These are phyloP conservation scores for Chrysocyon brachyurus DNA, from an alignment of 2,797 vertebrate genomes.

Conservation along the genomic window DNA sequence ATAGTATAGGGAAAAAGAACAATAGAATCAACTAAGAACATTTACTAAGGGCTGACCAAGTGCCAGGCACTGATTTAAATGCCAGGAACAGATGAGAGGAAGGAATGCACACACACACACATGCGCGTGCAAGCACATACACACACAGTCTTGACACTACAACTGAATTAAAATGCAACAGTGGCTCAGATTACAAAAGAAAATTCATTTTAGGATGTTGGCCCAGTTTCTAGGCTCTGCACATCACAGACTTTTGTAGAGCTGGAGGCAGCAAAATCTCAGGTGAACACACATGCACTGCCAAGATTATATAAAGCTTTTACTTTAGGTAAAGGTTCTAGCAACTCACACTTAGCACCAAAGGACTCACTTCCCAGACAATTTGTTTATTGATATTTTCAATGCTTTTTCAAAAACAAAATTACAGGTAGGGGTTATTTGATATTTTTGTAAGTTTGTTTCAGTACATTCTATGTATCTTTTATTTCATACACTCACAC, in stretches of 20 bases:
- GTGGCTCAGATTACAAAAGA: slow-evolving; percentile 63
- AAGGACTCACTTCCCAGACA: slow-evolving; percentile 40
- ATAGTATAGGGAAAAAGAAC: background rate
- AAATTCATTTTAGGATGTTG: slow-evolving; percentile 67
- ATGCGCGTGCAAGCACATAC: background rate
- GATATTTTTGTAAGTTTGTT: slow-evolving; percentile 53
- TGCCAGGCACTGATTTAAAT: slow-evolving; percentile 41
- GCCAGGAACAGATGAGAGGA: slow-evolving; percentile 62
- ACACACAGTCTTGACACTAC: background rate
- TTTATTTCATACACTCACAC: background rate
- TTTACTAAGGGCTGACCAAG: slow-evolving; percentile 3
- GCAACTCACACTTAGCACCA: slow-evolving; percentile 52
- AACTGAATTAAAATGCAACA: slow-evolving; percentile 72
- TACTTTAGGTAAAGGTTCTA: slow-evolving; percentile 34
- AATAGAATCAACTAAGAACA: slow-evolving; percentile 2
- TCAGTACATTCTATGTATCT: slow-evolving; percentile 22
- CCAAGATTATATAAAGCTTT: slow-evolving; percentile 68
- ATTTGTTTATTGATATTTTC: slow-evolving; percentile 50
- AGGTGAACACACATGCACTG: slow-evolving; percentile 63
- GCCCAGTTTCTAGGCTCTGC: slow-evolving; percentile 34
- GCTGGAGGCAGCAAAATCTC: slow-evolving; percentile 65
- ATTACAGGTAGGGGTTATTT: slow-evolving; percentile 49
- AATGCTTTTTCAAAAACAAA: slow-evolving; percentile 69
- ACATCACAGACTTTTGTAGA: slow-evolving; percentile 50
- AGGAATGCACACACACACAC: background rate